A percentile compares a stretch with the other conserved stretches of the same genome.
Conservation (phyloP, 2,888 invertebrate species). For the Oeneis ivallda region DNA sequence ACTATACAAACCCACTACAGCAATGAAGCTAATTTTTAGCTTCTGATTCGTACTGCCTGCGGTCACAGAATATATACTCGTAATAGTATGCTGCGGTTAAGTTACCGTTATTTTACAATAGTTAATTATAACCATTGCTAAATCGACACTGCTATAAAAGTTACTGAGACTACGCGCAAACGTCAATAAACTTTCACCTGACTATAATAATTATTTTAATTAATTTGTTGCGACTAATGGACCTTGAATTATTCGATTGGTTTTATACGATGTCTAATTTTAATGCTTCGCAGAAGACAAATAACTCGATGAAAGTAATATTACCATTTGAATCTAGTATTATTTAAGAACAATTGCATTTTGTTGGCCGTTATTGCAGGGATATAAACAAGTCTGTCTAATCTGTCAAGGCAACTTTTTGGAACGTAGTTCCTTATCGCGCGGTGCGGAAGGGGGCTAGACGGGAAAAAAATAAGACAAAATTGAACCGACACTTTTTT, state of each 20-base stretch:
- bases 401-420: no score
- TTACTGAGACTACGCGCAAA: constrained; percentile 31
- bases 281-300: not conserved
- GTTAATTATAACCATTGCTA: constrained; percentile 32
- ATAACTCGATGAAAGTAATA: constrained; percentile 1
- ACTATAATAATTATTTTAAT: constrained; percentile 18
- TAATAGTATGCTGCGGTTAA: constrained; percentile 2
- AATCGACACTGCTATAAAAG: constrained; percentile 33
- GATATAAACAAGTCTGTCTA: no score
- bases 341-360: not conserved
- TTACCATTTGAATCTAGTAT: not conserved
- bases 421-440: no score
- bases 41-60: no score
- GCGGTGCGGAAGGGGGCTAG: no score
- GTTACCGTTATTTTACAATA: constrained; percentile 38
- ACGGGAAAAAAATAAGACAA: no score
- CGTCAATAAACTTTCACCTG: constrained; percentile 34
- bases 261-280: constrained; percentile 1
- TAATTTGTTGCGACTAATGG: constrained; percentile 16
- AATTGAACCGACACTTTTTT: no score
- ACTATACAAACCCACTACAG: no score
- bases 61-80: no score
- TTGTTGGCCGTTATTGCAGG: no score
- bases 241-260: constrained; percentile 20
- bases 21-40: no score